phyloP scores from a whole-genome alignment of 2,888 invertebrate genomes.

The Geotrupes spiniger region DNA sequence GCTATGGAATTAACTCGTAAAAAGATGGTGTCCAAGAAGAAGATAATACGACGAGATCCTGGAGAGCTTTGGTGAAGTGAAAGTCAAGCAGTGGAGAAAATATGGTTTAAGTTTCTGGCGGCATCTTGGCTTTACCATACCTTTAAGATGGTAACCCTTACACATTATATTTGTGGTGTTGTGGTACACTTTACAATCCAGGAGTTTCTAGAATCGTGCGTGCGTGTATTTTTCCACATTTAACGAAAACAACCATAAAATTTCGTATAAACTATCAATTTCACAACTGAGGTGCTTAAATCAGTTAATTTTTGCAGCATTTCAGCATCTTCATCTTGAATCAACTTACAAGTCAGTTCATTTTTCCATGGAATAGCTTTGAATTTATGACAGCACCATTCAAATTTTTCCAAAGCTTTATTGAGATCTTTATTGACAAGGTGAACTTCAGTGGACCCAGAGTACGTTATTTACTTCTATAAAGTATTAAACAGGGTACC shows the following conservation, averaged over 20 bases:
- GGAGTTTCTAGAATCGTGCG: slow-evolving; percentile 80
- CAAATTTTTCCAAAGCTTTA: slow-evolving; percentile 69
- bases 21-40: no score
- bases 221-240: slow-evolving; percentile 75
- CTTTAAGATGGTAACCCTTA: slow-evolving; percentile 61
- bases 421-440: slow-evolving; percentile 65
- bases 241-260: slow-evolving; percentile 78
- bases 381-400: slow-evolving; percentile 64
- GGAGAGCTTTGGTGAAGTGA: no score
- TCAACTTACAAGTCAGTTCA: slow-evolving; percentile 67
- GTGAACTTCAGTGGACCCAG: slow-evolving; percentile 75
- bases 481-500: slow-evolving; percentile 61
- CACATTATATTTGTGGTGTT: slow-evolving; percentile 67
- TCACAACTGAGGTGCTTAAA: slow-evolving; percentile 70
- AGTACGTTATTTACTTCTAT: slow-evolving; percentile 63
- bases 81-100: no score
- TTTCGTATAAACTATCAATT: slow-evolving; percentile 80
- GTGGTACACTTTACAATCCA: slow-evolving; percentile 67
- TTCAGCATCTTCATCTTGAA: slow-evolving; percentile 72
- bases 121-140: slow-evolving; percentile 65
- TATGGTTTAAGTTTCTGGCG: slow-evolving; percentile 71
- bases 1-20: no score
- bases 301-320: slow-evolving; percentile 81
- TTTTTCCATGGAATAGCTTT: slow-evolving; percentile 74
- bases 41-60: no score